Percentiles rank a stretch among this genome's conserved stretches.
Evolutionary conservation across 2,113 vertebrate genomes (phyloP).

Genomic region (Camarhynchus parvulus): DNA sequence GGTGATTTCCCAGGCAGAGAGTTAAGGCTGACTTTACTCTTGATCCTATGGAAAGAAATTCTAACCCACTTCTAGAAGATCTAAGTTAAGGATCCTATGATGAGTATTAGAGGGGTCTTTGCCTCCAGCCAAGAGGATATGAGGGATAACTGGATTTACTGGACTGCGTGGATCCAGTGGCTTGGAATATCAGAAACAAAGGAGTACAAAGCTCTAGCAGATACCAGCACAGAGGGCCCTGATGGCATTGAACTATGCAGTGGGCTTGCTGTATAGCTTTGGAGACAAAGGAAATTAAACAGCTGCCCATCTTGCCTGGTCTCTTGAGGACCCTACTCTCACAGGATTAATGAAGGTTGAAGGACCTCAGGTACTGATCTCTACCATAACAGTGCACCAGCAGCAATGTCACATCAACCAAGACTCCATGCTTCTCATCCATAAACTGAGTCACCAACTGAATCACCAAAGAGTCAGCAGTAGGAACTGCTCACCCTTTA

Average conservation of each 20-base stretch:
- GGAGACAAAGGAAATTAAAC: neutral
- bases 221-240: neutral
- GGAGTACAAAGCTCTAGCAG: neutral
- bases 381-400: neutral
- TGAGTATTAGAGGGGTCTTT: neutral
- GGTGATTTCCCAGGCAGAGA: neutral
- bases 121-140: neutral
- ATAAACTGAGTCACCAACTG: neutral
- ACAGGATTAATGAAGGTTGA: accelerated
- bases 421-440: neutral
- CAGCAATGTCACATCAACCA: neutral
- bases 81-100: neutral
- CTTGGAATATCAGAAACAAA: neutral
- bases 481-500: neutral
- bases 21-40: neutral
- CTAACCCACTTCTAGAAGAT: neutral
- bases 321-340: accelerated
- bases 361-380: neutral
- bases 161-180: neutral
- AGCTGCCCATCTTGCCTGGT: neutral
- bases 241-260: neutral
- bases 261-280: neutral
- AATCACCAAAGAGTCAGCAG: too few relatives aligned
- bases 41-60: neutral
- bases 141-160: neutral